Conservation (phyloP, 2,797 vertebrate genomes). For the Distichodus sexfasciatus region DNA sequence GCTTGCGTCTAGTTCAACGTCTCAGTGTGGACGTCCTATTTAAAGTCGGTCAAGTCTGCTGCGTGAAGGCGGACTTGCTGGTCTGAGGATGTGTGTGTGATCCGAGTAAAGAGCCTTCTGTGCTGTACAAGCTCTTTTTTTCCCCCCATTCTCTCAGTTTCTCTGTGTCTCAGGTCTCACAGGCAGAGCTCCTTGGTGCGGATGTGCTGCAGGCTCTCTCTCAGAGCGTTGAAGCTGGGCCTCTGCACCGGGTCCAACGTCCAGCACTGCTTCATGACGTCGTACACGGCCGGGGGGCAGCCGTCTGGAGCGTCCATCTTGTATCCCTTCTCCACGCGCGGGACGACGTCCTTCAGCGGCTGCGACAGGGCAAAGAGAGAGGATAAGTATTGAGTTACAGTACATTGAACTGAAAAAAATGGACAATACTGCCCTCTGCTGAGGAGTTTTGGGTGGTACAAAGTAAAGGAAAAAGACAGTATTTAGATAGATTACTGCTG, state of each 20-base stretch:
- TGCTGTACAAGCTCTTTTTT: neutral
- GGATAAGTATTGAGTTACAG: neutral
- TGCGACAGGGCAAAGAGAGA: too few relatives aligned
- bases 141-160: neutral
- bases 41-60: too few relatives aligned
- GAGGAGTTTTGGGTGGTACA: slow-evolving; percentile 2
- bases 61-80: slow-evolving; percentile 29
- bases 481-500: neutral
- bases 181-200: slow-evolving; percentile 80
- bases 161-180: slow-evolving; percentile 54
- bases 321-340: slow-evolving; percentile 94
- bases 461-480: neutral
- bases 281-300: slow-evolving; percentile 87
- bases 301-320: slow-evolving; percentile 96
- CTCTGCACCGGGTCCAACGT: slow-evolving; percentile 81
- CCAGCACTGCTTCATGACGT: slow-evolving; percentile 98
- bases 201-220: slow-evolving; percentile 87
- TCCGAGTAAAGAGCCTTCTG: slow-evolving; percentile 3
- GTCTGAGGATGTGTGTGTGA: slow-evolving; percentile 29
- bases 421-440: slow-evolving; percentile 41
- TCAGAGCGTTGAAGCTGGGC: slow-evolving; percentile 88
- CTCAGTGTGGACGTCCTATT: too few relatives aligned
- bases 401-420: neutral
- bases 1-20: too few relatives aligned
- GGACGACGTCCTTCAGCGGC: slow-evolving; percentile 93